Percentiles rank a stretch among this genome's conserved stretches.
phyloP scores from a whole-genome alignment of 2,113 vertebrate genomes.

The Calyptomena viridis region DNA sequence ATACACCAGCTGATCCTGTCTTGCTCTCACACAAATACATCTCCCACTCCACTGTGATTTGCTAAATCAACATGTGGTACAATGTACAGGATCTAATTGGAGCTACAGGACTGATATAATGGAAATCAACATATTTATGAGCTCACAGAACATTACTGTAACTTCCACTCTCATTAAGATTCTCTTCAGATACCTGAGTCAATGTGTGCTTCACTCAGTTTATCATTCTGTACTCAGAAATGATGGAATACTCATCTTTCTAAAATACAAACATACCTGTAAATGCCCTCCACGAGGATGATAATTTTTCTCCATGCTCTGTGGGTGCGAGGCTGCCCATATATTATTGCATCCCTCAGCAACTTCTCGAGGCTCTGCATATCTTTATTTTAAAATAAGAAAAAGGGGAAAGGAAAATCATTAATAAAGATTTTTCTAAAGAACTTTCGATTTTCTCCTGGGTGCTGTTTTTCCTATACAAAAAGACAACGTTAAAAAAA shows the following conservation, averaged over 20 bases:
- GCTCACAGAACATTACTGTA: neutral
- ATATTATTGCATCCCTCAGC: constrained; percentile 85
- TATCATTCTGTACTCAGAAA: neutral
- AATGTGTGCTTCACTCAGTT: neutral
- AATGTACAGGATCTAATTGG: neutral
- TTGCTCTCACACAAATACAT: neutral
- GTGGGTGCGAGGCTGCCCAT: constrained; percentile 86
- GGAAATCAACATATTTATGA: neutral
- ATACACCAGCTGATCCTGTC: neutral
- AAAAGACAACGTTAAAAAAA: neutral
- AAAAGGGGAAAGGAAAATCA: neutral
- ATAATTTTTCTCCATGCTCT: constrained; percentile 95
- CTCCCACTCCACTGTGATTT: neutral
- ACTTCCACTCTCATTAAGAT: neutral
- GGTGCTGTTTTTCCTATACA: neutral
- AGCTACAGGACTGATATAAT: neutral
- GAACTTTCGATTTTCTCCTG: neutral
- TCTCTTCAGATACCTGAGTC: neutral
- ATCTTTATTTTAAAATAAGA: constrained; percentile 74
- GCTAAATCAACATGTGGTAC: neutral
- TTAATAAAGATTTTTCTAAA: neutral
- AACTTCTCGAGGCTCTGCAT: constrained; percentile 85
- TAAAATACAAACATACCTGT: constrained; percentile 79
- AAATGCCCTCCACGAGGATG: constrained; percentile 93
- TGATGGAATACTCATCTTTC: neutral